Conservation (phyloP, 2,888 invertebrate genomes). For the Lepidonotus clava region DNA sequence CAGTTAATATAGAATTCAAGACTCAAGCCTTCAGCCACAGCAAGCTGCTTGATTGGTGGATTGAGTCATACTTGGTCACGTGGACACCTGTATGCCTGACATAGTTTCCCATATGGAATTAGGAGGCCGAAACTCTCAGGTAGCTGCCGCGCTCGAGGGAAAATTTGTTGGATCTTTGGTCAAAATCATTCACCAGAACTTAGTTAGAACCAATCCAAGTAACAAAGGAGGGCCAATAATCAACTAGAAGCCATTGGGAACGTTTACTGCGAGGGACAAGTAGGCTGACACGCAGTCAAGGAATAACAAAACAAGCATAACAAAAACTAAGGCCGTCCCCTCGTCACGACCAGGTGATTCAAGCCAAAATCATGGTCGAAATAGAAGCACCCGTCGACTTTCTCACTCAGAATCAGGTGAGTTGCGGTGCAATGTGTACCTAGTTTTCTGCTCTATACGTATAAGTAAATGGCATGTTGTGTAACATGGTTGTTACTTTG, state of each 20-base stretch:
- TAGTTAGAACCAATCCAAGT: not conserved
- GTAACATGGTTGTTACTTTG: not conserved
- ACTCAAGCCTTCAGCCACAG: not conserved
- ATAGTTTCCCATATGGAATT: not conserved
- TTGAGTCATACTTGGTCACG: not conserved
- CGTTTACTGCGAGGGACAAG: not conserved
- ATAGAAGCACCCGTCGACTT: not conserved
- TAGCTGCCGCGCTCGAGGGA: not conserved
- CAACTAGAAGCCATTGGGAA: not conserved
- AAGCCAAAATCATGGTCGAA: conserved; percentile 14
- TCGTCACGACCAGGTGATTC: no score
- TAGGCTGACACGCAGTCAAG: no score
- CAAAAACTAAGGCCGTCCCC: no score
- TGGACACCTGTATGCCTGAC: not conserved
- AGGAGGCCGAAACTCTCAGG: not conserved
- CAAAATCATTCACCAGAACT: not conserved
- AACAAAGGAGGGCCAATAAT: not conserved
- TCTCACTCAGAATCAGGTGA: not conserved
- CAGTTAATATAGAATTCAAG: not conserved
- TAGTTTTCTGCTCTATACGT: no score
- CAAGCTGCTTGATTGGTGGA: not conserved
- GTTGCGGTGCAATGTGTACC: not conserved
- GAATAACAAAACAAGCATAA: not conserved
- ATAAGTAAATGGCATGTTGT: no score
- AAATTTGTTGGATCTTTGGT: not conserved